A percentile compares a stretch with the other conserved stretches of the same genome.
Evolutionary conservation across 2,113 vertebrate species (phyloP).

Genomic region (Oreochromis spilurus): DNA sequence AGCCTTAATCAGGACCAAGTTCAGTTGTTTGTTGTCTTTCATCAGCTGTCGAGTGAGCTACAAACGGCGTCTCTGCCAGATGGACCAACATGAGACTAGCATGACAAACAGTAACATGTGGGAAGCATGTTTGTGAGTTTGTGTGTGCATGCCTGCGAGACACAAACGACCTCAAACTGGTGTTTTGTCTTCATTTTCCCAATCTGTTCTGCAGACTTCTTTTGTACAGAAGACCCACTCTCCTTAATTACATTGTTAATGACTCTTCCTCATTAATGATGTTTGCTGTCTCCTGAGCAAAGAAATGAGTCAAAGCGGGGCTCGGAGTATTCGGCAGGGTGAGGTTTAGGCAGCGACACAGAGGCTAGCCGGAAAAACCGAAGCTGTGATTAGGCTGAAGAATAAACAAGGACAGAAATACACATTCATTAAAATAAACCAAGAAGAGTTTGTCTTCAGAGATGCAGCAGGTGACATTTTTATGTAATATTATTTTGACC

Average conservation of each 20-base stretch:
- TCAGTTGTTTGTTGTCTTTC: conserved; percentile 50
- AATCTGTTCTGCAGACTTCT: neutral
- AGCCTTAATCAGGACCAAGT: conserved; percentile 1
- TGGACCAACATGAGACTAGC: neutral
- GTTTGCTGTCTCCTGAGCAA: conserved; percentile 54
- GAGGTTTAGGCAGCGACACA: neutral
- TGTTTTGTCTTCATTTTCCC: conserved; percentile 19
- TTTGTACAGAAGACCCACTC: conserved; percentile 45
- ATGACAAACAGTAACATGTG: conserved; percentile 17
- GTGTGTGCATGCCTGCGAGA: neutral
- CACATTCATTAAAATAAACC: neutral
- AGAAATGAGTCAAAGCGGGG: conserved; percentile 19
- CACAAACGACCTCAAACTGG: conserved; percentile 23
- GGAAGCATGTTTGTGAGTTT: neutral
- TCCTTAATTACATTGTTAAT: conserved; percentile 65
- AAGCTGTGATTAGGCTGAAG: neutral
- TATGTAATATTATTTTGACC: neutral
- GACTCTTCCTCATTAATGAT: conserved; percentile 62
- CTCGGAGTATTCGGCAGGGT: neutral
- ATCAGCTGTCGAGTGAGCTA: conserved; percentile 34
- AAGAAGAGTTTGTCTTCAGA: neutral
- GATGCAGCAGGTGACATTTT: neutral
- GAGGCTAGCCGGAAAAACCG: neutral
- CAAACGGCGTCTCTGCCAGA: neutral
- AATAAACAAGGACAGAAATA: neutral